Evolutionary conservation across 2,113 vertebrate species (phyloP).

Genomic region (Phalacrocorax aristotelis): DNA sequence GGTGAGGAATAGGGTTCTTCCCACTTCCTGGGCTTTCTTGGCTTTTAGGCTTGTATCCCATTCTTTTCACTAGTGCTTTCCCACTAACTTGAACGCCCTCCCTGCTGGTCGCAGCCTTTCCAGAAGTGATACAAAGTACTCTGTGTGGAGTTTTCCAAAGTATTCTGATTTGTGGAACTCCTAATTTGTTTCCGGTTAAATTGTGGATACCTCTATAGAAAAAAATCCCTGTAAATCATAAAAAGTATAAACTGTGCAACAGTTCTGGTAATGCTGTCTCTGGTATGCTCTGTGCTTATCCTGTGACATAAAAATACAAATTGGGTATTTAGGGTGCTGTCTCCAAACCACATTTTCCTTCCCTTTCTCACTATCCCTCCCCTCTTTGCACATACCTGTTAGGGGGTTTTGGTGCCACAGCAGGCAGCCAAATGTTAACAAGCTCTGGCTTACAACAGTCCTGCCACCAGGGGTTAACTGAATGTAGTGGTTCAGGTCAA

Average conservation of each 20-base stretch:
- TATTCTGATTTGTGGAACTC: background rate
- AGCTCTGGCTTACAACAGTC: background rate
- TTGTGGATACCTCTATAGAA: background rate
- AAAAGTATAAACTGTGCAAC: background rate
- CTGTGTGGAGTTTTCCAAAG: background rate
- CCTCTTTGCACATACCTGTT: accelerated
- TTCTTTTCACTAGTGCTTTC: background rate
- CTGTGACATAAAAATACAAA: background rate
- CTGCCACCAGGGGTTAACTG: background rate
- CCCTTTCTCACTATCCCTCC: background rate
- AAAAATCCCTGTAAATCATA: background rate
- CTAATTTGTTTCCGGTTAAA: background rate
- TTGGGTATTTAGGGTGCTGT: background rate
- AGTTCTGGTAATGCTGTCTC: background rate
- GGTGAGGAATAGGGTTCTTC: background rate
- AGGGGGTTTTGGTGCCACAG: background rate
- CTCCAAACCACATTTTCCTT: background rate
- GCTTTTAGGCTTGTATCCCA: background rate
- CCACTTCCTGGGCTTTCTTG: background rate
- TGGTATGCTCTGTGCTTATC: background rate
- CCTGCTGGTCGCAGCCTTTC: background rate
- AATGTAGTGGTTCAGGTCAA: background rate
- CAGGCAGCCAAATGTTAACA: background rate
- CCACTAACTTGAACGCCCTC: accelerated
- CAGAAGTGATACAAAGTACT: background rate